Evolutionary conservation across 2,888 invertebrate species (phyloP).

Genomic region (Eremobia ochroleuca): DNA sequence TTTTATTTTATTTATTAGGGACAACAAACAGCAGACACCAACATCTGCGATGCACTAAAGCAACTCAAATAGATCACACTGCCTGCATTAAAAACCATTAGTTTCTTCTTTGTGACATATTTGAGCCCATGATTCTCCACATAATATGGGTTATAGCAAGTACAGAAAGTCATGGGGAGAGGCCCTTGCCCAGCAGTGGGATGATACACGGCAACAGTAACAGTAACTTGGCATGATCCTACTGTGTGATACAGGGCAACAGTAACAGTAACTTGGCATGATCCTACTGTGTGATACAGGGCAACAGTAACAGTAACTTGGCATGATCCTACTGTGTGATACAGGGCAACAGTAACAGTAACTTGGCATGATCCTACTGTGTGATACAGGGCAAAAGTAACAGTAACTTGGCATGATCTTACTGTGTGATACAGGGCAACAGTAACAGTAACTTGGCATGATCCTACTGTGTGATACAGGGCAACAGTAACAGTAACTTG

Average conservation of each 20-base stretch:
- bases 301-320: background rate
- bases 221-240: background rate
- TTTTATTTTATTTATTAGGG: too few species aligned
- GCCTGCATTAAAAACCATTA: too few species aligned
- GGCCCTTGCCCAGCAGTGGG: background rate
- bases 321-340: background rate
- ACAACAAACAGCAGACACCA: too few species aligned
- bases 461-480: background rate
- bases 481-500: background rate
- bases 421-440: background rate
- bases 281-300: background rate
- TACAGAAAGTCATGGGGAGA: background rate
- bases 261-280: background rate
- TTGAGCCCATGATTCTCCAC: too few species aligned
- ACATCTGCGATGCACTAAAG: too few species aligned
- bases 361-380: background rate
- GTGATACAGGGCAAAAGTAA: background rate
- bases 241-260: background rate
- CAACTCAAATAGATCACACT: too few species aligned
- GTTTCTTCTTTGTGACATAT: too few species aligned
- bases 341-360: background rate
- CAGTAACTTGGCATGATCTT: background rate
- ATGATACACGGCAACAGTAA: background rate
- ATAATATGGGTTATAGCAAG: too few species aligned
- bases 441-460: background rate